Conservation (phyloP, 2,113 vertebrate species). For the Sphyrna mokarran region DNA sequence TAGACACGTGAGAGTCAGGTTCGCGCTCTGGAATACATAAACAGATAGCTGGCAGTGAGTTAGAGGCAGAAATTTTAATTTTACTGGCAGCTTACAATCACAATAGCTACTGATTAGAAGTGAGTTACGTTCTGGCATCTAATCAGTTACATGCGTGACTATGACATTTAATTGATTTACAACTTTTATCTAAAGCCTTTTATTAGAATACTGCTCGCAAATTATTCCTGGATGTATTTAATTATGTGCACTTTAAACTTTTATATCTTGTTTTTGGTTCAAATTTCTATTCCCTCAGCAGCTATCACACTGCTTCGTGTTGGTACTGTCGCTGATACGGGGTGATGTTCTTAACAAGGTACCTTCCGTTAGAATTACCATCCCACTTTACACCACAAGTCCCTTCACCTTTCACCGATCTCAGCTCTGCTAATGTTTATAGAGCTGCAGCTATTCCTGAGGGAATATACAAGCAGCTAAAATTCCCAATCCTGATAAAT, state of each 20-base stretch:
- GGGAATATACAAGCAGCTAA: neutral
- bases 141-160: neutral
- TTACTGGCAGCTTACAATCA: neutral
- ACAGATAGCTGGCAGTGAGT: neutral
- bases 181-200: constrained; percentile 4
- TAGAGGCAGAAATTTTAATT: neutral
- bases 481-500: neutral
- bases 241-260: neutral
- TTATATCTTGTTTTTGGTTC: neutral
- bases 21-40: neutral
- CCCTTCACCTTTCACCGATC: neutral
- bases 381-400: neutral
- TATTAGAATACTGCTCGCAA: neutral
- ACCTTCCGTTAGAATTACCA: neutral
- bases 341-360: neutral
- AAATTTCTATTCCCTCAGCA: neutral
- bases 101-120: neutral
- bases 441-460: neutral
- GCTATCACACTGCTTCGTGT: neutral
- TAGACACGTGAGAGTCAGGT: neutral
- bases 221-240: neutral
- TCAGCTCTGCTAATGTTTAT: neutral
- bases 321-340: neutral
- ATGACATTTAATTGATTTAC: neutral
- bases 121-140: neutral